Percentiles rank a stretch among this genome's conserved stretches.
phyloP scores from a whole-genome alignment of 2,797 vertebrate species.

The Macropodus opercularis region DNA sequence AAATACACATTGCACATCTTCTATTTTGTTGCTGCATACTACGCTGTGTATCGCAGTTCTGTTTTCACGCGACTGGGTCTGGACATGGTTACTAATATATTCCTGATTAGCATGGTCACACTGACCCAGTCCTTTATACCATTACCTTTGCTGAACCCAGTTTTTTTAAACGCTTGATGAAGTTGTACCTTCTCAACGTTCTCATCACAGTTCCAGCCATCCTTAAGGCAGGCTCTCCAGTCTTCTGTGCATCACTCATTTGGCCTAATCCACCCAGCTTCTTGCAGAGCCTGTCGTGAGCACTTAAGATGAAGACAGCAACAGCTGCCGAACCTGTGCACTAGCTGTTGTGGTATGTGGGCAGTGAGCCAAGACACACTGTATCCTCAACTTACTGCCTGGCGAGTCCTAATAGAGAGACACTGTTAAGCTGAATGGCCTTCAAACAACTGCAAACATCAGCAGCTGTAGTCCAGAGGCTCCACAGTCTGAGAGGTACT shows the following conservation, averaged over 20 bases:
- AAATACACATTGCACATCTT: not conserved
- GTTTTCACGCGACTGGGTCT: not conserved
- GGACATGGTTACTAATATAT: constrained; percentile 1
- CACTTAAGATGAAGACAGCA: constrained; percentile 14
- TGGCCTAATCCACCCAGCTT: not conserved
- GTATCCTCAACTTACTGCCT: constrained; percentile 8
- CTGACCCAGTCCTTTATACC: too few relatives aligned
- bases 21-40: not conserved
- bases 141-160: too few relatives aligned
- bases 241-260: constrained; percentile 10
- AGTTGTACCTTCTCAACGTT: too few relatives aligned
- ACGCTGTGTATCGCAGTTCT: too few relatives aligned
- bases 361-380: constrained; percentile 8
- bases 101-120: too few relatives aligned
- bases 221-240: constrained; percentile 9
- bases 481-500: not conserved
- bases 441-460: constrained; percentile 45
- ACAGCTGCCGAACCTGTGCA: not conserved
- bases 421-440: constrained; percentile 14
- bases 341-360: not conserved
- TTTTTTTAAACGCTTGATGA: too few relatives aligned
- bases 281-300: not conserved
- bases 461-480: constrained; percentile 14
- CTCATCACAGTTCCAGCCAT: constrained; percentile 11
- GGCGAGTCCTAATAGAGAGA: constrained; percentile 18